Evolutionary conservation across 1,140 invertebrate species (phyloP).

Genomic region (Zaprionus davidi): DNA sequence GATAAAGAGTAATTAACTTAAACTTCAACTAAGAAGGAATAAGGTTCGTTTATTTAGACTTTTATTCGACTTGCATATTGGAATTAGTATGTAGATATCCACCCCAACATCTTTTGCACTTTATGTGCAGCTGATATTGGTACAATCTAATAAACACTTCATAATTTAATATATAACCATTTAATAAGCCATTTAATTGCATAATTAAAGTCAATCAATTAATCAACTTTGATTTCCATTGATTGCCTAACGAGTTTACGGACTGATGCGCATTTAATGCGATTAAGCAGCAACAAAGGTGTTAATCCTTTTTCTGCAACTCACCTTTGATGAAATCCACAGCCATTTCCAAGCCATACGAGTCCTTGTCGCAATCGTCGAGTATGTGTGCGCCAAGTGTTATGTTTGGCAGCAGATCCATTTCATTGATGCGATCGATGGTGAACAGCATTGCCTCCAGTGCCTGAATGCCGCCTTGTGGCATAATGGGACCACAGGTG

Average conservation of each 20-base stretch:
- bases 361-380: slow-evolving; percentile 96
- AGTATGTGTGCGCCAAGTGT: slow-evolving; percentile 92
- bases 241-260: neutral
- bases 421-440: slow-evolving; percentile 90
- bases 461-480: slow-evolving; percentile 93
- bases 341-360: slow-evolving; percentile 95
- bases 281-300: neutral
- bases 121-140: no score
- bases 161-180: no score
- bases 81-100: no score
- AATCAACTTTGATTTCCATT: neutral
- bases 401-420: slow-evolving; percentile 88
- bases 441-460: slow-evolving; percentile 95
- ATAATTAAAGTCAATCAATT: neutral
- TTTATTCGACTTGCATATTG: no score
- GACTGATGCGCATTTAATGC: neutral
- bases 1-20: no score
- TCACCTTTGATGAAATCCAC: slow-evolving; percentile 97
- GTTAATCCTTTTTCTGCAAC: slow-evolving; percentile 46
- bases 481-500: slow-evolving; percentile 94
- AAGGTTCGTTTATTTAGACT: no score
- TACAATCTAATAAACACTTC: no score
- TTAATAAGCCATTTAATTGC: neutral
- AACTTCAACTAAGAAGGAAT: no score
- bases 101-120: no score